Base-by-base conservation (phyloP, 2,888 invertebrate genomes). In the Ctena decussata region DNA sequence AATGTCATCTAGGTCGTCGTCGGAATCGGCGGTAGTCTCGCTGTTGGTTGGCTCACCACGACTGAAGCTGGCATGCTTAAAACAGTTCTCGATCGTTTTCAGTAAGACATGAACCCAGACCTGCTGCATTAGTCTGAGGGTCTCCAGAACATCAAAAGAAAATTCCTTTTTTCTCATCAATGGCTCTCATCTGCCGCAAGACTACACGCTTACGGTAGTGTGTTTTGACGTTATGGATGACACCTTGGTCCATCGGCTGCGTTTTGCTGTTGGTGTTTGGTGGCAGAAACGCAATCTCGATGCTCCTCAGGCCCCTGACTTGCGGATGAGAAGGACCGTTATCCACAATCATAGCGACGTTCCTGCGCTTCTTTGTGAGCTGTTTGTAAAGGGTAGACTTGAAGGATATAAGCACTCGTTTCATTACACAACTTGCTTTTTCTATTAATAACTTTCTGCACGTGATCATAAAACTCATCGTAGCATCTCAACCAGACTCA, bases 191-290 rank as follows among this genome's bases (percentile, higher is more conserved):
- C 53, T 53, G 53, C 21, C 53, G 18, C 21, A 53, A 5, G n/a
- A 53, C 21, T 15, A n/a, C 53, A 15, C 27, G 35, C 57, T 89
- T 88, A 39, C 90, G 77, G 80, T 87, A 89, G 53, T 87, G 76
- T 6, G 74, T 65, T 57, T 87, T 87, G 3, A 90, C 73, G 49
- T 84, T 85, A 18, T 89, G 77, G 12, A 91, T 91, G 30, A 93
- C 85, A 0, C 91, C 91, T 71, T 90, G 87, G 73, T 91, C 89
- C 89, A 91, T 90, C 5, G 92, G 92, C 71, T 92, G 92, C 0
- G 81, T 83, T n/a, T 85, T 82, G 46, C 73, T 75, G 35, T 90
- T 91, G 8, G 90, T 90, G 70, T 91, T 90, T 15, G 91, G 87
- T 21, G 91, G 91, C n/a, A 92, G 87, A 65, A 90, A 92, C 18